phyloP scores from a whole-genome alignment of 2,113 vertebrate genomes.

The Zapornia atra region DNA sequence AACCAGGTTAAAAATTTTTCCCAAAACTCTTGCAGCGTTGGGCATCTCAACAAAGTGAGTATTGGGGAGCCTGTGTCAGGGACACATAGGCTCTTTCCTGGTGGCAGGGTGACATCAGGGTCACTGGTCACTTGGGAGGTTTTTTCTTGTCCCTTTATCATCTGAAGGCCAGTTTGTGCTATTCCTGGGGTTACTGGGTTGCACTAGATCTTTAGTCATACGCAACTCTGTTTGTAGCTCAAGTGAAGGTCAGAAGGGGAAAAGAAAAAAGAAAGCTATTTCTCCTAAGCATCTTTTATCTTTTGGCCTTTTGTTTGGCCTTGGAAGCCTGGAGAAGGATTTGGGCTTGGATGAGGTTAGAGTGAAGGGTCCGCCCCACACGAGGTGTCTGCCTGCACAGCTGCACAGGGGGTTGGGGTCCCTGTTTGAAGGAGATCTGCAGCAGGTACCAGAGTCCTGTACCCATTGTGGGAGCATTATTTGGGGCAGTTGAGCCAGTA shows the following conservation, averaged over 20 bases:
- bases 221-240: not conserved
- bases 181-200: not conserved
- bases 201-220: not conserved
- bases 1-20: not conserved
- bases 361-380: rapidly evolving
- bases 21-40: not conserved
- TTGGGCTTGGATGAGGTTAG: not conserved
- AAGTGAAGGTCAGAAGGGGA: not conserved
- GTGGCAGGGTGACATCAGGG: rapidly evolving
- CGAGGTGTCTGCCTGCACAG: rapidly evolving
- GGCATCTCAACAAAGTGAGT: not conserved
- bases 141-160: not conserved
- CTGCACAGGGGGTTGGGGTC: rapidly evolving
- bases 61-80: rapidly evolving
- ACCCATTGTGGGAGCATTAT: rapidly evolving
- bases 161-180: not conserved
- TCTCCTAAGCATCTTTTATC: not conserved
- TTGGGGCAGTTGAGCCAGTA: rapidly evolving
- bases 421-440: not conserved
- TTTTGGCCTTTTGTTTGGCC: not conserved
- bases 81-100: not conserved
- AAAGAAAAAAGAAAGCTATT: not conserved
- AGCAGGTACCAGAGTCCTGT: not conserved
- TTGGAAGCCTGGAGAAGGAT: not conserved
- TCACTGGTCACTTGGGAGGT: not conserved